Base-by-base conservation (phyloP, 2,888 invertebrate species). In the Pseudococcus jackbeardsleyi region DNA sequence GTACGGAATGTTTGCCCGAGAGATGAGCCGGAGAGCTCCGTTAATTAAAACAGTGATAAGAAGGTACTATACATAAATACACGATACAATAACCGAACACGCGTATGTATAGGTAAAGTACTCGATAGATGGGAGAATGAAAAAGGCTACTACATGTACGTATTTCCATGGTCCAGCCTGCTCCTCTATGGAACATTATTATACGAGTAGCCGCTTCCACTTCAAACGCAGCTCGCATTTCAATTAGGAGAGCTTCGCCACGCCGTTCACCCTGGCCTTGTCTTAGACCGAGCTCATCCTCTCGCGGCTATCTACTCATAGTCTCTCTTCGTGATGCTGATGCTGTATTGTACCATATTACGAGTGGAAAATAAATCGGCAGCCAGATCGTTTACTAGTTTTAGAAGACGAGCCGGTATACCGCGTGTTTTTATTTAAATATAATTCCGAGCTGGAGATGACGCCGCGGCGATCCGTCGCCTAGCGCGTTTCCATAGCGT, bases 141-240 rank as follows among this genome's bases (percentile, higher is more conserved):
- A 72, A 42, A 68, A 72, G 33, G 33, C 86, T 72, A 19, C 54
- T 33, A 54, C 11, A 85, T 59, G 22, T 26, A 54, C 22, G 11
- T 19, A 26, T 39, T n/a, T 22, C n/a, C 77, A 39, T 77, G 39
- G 77, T 39, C 77, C 77, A 39, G 46, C 33, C 72, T 39, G 33
- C 72, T 26, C 15, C 72, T 72, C 72, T 6, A 9, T 88, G 33
- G 82, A 88, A 82, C 88, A 88, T 46, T 87, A 87, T 87, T 87
- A 87, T 77, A 72, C 42, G 87, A 87, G 87, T 87, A 77, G 77
- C 72, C 87, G 87, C 72, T 87, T 87, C 77, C 42, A 87, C 87
- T 87, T 87, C 87, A 87, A 87, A 87, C 87, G 87, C 68, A 77
- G 72, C 87, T 87, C 87, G 87, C 86, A 87, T 88, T 88, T 88